A percentile compares a stretch with the other conserved stretches of the same genome.
Evolutionary conservation across 2,888 invertebrate genomes (phyloP).

Genomic region (Drosophila acutilabella): DNA sequence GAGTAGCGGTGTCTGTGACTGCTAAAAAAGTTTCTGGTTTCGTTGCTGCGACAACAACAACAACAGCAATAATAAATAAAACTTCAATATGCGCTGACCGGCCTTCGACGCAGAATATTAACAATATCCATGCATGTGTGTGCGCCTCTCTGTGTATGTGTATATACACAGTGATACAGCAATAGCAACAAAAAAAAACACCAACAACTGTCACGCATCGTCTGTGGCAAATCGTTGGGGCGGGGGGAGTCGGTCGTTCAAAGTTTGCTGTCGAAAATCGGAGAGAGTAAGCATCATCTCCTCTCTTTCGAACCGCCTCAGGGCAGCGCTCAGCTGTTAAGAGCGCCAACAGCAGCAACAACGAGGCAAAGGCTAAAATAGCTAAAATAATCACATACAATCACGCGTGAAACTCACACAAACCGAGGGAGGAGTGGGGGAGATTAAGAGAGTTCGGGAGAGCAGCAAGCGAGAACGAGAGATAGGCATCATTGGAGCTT

Average conservation of each 20-base stretch:
- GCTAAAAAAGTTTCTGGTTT: conserved; percentile 69
- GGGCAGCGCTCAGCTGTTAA: conserved; percentile 44
- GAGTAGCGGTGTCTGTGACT: conserved; percentile 46
- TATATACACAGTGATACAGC: conserved; percentile 22
- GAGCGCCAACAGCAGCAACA: conserved; percentile 27
- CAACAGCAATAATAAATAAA: conserved; percentile 51
- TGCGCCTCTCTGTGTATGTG: conserved; percentile 14
- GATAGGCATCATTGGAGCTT: conserved; percentile 35
- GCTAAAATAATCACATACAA: conserved; percentile 37
- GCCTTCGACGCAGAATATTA: conserved; percentile 70
- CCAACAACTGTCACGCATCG: conserved; percentile 37
- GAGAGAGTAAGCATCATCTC: conserved; percentile 36
- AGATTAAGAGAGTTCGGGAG: not conserved
- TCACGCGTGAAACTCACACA: conserved; percentile 8
- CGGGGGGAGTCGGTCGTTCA: conserved; percentile 18
- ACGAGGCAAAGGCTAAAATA: conserved; percentile 45
- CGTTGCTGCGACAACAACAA: conserved; percentile 48
- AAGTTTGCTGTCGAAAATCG: conserved; percentile 29
- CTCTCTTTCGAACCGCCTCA: conserved; percentile 27
- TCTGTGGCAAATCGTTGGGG: conserved; percentile 9
- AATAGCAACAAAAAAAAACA: conserved; percentile 31
- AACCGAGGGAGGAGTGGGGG: not conserved
- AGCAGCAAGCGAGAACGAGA: conserved; percentile 26
- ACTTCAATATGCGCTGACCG: conserved; percentile 68
- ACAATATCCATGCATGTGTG: conserved; percentile 36